These are phyloP conservation scores for Spheniscus humboldti DNA, from an alignment of 2,797 vertebrate species.

Conservation along the genomic window DNA sequence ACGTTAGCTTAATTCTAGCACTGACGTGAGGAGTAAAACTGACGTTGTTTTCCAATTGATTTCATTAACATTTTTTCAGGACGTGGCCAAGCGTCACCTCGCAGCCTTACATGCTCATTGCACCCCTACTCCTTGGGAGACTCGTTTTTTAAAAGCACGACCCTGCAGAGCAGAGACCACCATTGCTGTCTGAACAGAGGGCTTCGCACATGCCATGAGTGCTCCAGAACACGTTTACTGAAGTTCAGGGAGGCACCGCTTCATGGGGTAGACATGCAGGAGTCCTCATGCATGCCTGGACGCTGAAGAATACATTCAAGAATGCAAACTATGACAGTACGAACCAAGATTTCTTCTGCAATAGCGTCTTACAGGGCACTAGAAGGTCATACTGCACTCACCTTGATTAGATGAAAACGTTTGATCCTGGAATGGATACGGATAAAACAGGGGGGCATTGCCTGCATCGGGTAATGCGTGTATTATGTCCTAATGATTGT, in stretches of 20 bases:
- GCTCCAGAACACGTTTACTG: not conserved
- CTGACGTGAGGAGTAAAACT: not conserved
- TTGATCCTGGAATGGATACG: not conserved
- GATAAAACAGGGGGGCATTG: not conserved
- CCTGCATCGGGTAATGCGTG: not conserved
- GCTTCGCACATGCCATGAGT: fast-evolving
- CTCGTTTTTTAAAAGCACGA: not conserved
- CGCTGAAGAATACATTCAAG: not conserved
- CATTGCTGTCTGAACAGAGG: not conserved
- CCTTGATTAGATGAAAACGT: not conserved
- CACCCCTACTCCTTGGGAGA: not conserved
- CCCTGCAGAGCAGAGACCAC: not conserved
- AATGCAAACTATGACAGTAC: not conserved
- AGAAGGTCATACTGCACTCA: not conserved
- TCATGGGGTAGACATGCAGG: not conserved
- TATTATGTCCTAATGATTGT: not conserved
- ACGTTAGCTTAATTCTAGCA: not conserved
- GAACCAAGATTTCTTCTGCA: not conserved
- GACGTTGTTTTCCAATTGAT: not conserved
- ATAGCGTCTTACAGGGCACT: not conserved
- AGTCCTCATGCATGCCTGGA: not conserved
- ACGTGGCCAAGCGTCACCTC: not conserved
- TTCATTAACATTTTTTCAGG: not conserved
- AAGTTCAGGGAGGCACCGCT: not conserved
- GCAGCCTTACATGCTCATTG: not conserved